These are phyloP conservation scores for Seriola rivoliana DNA, from an alignment of 2,113 vertebrate genomes.

Conservation along the genomic window DNA sequence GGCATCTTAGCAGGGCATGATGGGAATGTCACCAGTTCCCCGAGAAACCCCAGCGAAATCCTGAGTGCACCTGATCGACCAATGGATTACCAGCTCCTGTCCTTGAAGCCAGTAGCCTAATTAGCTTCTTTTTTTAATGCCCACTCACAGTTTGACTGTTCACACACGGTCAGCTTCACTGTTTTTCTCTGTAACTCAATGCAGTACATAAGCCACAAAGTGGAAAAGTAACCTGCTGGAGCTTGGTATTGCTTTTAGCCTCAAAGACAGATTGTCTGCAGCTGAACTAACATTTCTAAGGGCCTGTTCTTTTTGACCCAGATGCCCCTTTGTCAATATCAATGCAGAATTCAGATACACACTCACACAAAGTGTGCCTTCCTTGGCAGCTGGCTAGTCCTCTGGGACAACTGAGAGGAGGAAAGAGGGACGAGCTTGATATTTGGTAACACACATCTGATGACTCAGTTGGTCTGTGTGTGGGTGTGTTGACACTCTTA, in stretches of 20 bases:
- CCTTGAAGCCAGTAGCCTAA: not conserved
- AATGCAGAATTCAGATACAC: not conserved
- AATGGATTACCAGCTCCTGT: conserved; percentile 6
- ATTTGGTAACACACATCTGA: conserved; percentile 44
- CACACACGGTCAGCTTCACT: not conserved
- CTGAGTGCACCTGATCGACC: not conserved
- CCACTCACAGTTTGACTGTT: not conserved
- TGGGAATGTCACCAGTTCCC: not conserved
- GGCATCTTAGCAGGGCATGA: too few species aligned
- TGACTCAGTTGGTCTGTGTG: conserved; percentile 46
- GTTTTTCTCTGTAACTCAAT: not conserved
- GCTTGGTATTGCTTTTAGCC: not conserved
- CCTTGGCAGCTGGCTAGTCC: conserved; percentile 13
- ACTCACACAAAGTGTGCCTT: conserved; percentile 27
- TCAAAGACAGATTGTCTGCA: not conserved
- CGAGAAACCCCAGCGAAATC: not conserved
- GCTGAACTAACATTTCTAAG: not conserved
- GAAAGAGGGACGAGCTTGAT: conserved; percentile 14
- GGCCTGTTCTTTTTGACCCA: conserved; percentile 3
- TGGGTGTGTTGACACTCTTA: conserved; percentile 26
- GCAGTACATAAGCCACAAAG: not conserved
- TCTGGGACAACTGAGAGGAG: conserved; percentile 16
- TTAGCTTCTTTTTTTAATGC: conserved; percentile 1
- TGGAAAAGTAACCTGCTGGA: not conserved
- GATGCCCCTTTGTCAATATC: conserved; percentile 21